Percentiles rank a stretch among this genome's conserved stretches.
These are phyloP conservation scores for Pseudotriccus pelzelni DNA, from an alignment of 2,797 vertebrate species.

Conservation along the genomic window DNA sequence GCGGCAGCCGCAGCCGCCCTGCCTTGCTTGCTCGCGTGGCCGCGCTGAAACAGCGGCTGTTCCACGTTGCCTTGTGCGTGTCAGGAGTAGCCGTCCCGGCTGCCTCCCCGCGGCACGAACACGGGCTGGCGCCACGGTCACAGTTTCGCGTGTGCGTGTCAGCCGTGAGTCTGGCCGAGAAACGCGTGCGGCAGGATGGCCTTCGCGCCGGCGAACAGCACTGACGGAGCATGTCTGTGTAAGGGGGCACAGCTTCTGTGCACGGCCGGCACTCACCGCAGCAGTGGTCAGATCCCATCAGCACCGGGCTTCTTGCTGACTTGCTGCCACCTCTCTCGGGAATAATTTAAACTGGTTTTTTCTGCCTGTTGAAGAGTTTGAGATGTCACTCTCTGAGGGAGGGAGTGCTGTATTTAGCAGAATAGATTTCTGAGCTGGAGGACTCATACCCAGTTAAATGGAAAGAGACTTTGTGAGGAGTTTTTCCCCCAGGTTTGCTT, in stretches of 20 bases:
- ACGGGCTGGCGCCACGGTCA: background rate
- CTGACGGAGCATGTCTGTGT: no score
- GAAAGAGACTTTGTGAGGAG: background rate
- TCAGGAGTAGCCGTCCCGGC: background rate
- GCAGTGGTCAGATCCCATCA: background rate
- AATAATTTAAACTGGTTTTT: background rate
- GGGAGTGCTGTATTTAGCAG: background rate
- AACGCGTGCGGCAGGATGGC: no score
- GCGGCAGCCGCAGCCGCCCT: background rate
- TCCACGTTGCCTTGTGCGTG: background rate
- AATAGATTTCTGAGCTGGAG: background rate
- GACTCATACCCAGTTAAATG: background rate
- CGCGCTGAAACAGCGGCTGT: background rate
- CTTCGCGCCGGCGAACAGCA: no score
- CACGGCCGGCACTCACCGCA: background rate
- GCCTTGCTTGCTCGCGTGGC: background rate
- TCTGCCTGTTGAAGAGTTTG: background rate
- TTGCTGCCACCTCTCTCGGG: background rate
- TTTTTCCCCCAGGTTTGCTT: background rate
- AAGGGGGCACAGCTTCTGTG: background rate
- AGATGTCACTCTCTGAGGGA: background rate
- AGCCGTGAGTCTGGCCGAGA: background rate
- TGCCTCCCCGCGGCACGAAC: rapidly evolving
- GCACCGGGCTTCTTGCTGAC: background rate
- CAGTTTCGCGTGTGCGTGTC: background rate